Conservation (phyloP, 2,797 vertebrate species). For the Chromobotia macracanthus region DNA sequence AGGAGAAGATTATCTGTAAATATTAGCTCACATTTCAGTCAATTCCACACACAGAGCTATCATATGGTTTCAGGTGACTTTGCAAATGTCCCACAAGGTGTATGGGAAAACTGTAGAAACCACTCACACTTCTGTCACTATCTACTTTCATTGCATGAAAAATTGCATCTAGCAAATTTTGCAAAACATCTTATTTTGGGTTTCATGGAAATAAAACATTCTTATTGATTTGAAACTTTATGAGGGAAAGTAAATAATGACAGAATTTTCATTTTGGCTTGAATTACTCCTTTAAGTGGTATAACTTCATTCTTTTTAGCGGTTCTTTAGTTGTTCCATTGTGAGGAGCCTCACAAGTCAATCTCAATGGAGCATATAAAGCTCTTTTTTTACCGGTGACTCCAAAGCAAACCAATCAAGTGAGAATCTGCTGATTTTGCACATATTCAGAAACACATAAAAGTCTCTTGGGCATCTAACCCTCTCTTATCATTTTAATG, state of each 20-base stretch:
- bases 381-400: neutral
- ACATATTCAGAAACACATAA: constrained; percentile 26
- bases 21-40: too few species aligned
- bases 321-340: neutral
- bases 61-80: too few species aligned
- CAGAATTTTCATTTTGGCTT: neutral
- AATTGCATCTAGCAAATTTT: neutral
- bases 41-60: too few species aligned
- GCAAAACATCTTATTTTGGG: neutral
- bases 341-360: neutral
- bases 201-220: neutral
- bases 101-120: too few species aligned
- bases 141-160: neutral
- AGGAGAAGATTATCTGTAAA: too few species aligned
- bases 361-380: neutral
- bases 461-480: constrained; percentile 5
- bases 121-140: neutral
- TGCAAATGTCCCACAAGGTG: too few species aligned
- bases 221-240: neutral
- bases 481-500: constrained; percentile 32
- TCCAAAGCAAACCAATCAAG: constrained; percentile 10
- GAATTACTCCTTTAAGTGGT: neutral
- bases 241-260: neutral
- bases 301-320: neutral
- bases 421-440: constrained; percentile 12